Percentiles rank a stretch among this genome's conserved stretches.
These are phyloP conservation scores for Troides helena DNA, from an alignment of 2,888 invertebrate species.

Conservation along the genomic window DNA sequence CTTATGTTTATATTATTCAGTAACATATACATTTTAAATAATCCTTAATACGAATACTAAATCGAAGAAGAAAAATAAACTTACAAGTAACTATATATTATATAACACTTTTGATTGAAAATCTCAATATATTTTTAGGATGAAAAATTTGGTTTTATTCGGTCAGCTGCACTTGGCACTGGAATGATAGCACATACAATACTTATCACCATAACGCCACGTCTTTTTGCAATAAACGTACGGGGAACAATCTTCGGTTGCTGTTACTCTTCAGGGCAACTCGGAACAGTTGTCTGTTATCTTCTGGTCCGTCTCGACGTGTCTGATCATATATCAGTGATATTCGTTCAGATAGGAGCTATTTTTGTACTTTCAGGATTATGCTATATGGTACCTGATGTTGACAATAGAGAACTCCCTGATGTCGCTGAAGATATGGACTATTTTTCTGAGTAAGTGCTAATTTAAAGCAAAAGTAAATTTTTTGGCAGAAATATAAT, in stretches of 20 bases:
- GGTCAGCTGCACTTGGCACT: slow-evolving; percentile 53
- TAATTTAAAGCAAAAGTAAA: background rate
- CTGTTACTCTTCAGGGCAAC: slow-evolving; percentile 60
- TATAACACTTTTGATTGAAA: background rate
- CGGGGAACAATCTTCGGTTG: slow-evolving; percentile 59
- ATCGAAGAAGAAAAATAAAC: too few relatives aligned
- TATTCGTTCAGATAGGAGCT: slow-evolving; percentile 43
- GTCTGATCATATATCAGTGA: slow-evolving; percentile 42
- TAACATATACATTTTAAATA: too few relatives aligned
- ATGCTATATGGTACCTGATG: slow-evolving; percentile 55
- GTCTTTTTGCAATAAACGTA: slow-evolving; percentile 61
- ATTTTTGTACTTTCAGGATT: slow-evolving; percentile 45
- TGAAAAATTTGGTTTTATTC: slow-evolving; percentile 41
- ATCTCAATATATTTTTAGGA: slow-evolving; percentile 48
- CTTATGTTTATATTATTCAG: too few relatives aligned
- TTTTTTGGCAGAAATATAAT: background rate
- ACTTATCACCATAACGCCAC: slow-evolving; percentile 59
- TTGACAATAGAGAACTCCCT: slow-evolving; percentile 66
- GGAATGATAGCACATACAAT: slow-evolving; percentile 54
- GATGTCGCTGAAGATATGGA: slow-evolving; percentile 70
- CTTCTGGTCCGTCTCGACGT: slow-evolving; percentile 49
- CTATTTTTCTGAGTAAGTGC: slow-evolving; percentile 65
- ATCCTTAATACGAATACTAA: too few relatives aligned
- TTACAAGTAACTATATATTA: too few relatives aligned
- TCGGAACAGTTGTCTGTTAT: slow-evolving; percentile 61